Evolutionary conservation across 2,113 vertebrate species (phyloP).

Genomic region (Silurus asotus): DNA sequence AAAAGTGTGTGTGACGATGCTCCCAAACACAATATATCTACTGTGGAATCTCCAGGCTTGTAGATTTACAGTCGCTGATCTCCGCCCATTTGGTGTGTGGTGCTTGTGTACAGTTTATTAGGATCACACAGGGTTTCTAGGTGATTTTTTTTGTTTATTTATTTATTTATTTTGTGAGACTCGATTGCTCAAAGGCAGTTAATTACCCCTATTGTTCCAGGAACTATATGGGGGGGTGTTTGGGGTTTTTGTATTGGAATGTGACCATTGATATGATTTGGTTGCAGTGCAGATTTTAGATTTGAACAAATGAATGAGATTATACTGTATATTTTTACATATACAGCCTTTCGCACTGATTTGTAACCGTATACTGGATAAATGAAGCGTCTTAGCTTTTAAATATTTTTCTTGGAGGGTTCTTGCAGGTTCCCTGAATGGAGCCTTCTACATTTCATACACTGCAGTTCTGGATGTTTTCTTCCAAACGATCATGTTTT

Average conservation of each 20-base stretch:
- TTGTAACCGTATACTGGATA: too few species aligned
- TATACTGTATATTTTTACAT: too few species aligned
- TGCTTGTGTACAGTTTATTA: not conserved
- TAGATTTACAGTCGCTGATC: conserved; percentile 24
- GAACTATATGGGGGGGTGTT: not conserved
- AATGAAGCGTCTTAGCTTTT: too few species aligned
- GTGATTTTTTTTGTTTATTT: not conserved
- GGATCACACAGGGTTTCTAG: not conserved
- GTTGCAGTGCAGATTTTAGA: not conserved
- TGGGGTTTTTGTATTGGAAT: not conserved
- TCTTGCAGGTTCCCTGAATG: not conserved
- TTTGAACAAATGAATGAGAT: too few species aligned
- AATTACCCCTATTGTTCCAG: not conserved
- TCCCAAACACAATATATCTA: conserved; percentile 5
- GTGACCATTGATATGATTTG: not conserved
- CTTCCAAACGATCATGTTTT: not conserved
- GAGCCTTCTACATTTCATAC: too few species aligned
- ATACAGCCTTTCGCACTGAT: too few species aligned
- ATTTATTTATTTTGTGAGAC: not conserved
- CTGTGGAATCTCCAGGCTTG: not conserved
- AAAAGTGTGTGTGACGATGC: conserved; percentile 1
- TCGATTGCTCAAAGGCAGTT: not conserved
- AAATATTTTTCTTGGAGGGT: not conserved
- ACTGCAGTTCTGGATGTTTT: not conserved
- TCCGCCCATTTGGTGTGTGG: not conserved